Conservation (phyloP, 2,888 invertebrate genomes). For the Panzeria rudis region DNA sequence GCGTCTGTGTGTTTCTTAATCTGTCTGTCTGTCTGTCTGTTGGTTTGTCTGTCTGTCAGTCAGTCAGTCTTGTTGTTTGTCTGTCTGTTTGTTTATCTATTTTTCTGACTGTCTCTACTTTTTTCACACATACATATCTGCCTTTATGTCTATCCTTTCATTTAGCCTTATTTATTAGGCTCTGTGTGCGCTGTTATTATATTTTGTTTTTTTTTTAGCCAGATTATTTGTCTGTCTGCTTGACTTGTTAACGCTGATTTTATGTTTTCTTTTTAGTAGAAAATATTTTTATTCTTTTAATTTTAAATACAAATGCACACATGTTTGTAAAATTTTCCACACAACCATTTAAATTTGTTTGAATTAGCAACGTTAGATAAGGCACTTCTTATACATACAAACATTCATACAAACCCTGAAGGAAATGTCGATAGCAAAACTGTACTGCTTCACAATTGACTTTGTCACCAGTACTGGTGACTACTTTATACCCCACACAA, state of each 20-base stretch:
- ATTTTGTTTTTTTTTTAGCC: conserved; percentile 9
- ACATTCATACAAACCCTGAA: too few relatives aligned
- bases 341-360: neutral
- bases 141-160: conserved; percentile 17
- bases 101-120: neutral
- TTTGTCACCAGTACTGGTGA: too few relatives aligned
- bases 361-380: conserved; percentile 24
- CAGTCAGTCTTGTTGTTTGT: too few relatives aligned
- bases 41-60: neutral
- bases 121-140: neutral
- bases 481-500: too few relatives aligned
- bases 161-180: conserved; percentile 27
- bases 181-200: conserved; percentile 21
- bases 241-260: conserved; percentile 61
- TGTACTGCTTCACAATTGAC: too few relatives aligned
- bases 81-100: neutral
- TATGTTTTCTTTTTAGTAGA: conserved; percentile 2
- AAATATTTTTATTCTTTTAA: neutral
- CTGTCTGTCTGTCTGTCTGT: neutral
- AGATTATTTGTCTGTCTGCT: conserved; percentile 48
- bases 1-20: neutral
- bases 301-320: neutral
- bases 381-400: neutral
- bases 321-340: neutral
- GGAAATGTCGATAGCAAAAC: too few relatives aligned